These are phyloP conservation scores for Andrena hattorfiana DNA, from an alignment of 2,888 invertebrate species.

Conservation along the genomic window DNA sequence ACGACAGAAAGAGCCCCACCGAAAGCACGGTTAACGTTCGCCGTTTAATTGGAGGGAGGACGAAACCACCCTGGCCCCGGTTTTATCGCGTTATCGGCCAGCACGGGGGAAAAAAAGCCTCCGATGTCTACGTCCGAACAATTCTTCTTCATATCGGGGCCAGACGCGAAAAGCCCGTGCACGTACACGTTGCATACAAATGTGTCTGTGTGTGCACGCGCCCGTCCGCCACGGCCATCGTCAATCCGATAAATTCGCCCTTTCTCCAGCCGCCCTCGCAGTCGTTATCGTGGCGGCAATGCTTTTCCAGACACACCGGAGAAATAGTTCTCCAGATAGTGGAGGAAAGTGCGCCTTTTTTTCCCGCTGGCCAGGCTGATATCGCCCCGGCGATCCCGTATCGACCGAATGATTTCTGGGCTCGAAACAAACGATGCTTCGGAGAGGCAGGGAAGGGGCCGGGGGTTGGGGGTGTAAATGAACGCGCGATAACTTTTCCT, in stretches of 20 bases:
- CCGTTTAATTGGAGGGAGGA: conserved; percentile 45
- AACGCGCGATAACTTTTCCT: conserved; percentile 56
- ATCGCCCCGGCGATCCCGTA: conserved; percentile 68
- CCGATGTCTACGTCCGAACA: conserved; percentile 53
- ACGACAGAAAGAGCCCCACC: conserved; percentile 25
- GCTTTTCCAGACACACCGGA: conserved; percentile 76
- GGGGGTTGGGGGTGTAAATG: conserved; percentile 57
- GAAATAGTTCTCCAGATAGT: conserved; percentile 76
- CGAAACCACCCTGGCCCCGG: conserved; percentile 31
- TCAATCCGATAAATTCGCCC: conserved; percentile 75
- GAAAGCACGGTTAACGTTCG: conserved; percentile 30
- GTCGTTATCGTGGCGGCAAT: conserved; percentile 74
- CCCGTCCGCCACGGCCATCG: conserved; percentile 65
- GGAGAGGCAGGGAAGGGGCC: conserved; percentile 6
- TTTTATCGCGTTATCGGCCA: conserved; percentile 54
- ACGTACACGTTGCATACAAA: conserved; percentile 49
- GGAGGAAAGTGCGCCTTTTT: conserved; percentile 71
- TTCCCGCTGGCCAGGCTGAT: conserved; percentile 41
- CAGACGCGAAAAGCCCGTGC: conserved; percentile 21
- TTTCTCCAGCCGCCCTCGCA: conserved; percentile 70
- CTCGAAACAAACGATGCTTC: conserved; percentile 67
- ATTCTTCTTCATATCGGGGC: conserved; percentile 54
- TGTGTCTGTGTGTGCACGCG: conserved; percentile 50
- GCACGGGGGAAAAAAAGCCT: conserved; percentile 41
- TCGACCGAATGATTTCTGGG: conserved; percentile 70